These are phyloP conservation scores for Pardalotus punctatus DNA, from an alignment of 2,113 vertebrate genomes.

Conservation along the genomic window DNA sequence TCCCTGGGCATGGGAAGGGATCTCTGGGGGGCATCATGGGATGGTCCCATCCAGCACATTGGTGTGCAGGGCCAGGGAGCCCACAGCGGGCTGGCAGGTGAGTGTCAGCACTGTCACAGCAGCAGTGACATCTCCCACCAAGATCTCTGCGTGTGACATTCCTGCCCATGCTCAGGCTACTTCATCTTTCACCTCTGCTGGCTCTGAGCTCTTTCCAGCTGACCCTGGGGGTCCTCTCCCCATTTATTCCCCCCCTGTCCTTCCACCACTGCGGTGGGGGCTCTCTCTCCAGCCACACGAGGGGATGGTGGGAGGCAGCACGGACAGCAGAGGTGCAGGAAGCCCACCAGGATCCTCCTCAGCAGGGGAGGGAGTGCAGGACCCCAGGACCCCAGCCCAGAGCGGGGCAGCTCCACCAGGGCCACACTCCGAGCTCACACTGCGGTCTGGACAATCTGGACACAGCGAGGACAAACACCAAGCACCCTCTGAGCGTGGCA, in stretches of 20 bases:
- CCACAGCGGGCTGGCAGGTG: accelerated
- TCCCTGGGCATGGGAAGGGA: accelerated
- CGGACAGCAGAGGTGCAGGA: accelerated
- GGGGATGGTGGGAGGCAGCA: background rate
- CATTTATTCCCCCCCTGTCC: background rate
- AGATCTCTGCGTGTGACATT: accelerated
- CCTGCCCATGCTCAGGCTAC: background rate
- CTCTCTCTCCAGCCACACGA: accelerated
- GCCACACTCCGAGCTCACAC: accelerated
- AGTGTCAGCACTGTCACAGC: accelerated
- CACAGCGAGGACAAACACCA: accelerated
- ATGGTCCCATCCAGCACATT: accelerated
- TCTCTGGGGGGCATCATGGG: accelerated
- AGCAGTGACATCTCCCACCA: accelerated
- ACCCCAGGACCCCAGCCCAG: background rate
- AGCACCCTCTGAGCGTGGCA: accelerated
- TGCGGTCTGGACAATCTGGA: background rate
- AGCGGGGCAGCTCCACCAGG: background rate
- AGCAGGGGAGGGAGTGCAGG: background rate
- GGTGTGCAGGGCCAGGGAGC: accelerated
- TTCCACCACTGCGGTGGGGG: accelerated
- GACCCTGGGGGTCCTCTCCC: background rate
- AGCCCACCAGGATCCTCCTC: background rate
- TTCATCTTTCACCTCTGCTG: background rate
- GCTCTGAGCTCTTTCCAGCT: background rate